These are phyloP conservation scores for Gasterosteus aculeatus DNA, from an alignment of 2,113 vertebrate species.

Conservation along the genomic window DNA sequence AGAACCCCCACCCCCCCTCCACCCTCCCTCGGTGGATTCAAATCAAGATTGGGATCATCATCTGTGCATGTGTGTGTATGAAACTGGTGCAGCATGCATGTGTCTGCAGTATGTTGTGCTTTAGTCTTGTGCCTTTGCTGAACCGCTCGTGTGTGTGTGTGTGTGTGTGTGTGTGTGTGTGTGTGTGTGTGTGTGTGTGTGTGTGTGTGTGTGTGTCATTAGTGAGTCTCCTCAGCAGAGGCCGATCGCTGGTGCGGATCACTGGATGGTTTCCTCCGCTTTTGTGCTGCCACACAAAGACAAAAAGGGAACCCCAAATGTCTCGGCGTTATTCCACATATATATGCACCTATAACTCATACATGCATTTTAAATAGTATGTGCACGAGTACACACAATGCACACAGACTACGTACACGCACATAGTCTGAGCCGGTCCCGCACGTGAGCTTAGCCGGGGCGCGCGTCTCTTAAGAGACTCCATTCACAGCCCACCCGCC, in stretches of 20 bases:
- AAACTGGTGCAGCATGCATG: background rate
- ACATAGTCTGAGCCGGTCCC: no score
- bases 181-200: slow-evolving; percentile 54
- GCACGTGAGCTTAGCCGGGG: background rate
- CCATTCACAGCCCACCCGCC: slow-evolving; percentile 42
- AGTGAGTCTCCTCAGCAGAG: slow-evolving; percentile 36
- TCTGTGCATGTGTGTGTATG: background rate
- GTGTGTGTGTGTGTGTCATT: slow-evolving; percentile 48
- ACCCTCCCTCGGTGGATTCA: background rate
- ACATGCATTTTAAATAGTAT: background rate
- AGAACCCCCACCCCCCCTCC: background rate
- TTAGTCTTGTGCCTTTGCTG: slow-evolving; percentile 22
- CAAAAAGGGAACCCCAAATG: background rate
- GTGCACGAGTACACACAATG: background rate
- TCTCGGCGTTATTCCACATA: background rate
- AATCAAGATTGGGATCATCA: background rate
- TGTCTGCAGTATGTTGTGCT: background rate
- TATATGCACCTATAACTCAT: background rate
- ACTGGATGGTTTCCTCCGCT: slow-evolving; percentile 14
- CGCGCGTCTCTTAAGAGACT: slow-evolving; percentile 32
- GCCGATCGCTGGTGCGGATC: slow-evolving; percentile 32
- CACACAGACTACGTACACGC: no score
- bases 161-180: slow-evolving; percentile 56
- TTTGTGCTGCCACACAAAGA: slow-evolving; percentile 30
- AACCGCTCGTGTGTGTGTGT: slow-evolving; percentile 34